These are phyloP conservation scores for Mycalesis mineus DNA, from an alignment of 2,888 invertebrate genomes.

Conservation along the genomic window DNA sequence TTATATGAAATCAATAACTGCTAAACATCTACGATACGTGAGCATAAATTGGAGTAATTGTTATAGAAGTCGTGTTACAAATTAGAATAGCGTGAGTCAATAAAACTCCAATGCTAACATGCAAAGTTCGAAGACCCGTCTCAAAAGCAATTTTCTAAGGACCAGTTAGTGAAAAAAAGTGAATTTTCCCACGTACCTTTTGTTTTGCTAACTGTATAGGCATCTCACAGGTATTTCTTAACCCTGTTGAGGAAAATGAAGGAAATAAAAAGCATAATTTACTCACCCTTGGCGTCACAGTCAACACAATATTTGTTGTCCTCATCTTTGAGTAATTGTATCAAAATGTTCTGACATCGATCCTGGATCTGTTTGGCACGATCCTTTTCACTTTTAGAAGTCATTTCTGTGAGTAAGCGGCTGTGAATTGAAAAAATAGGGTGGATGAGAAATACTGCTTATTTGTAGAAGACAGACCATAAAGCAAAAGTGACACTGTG, in stretches of 20 bases:
- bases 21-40: background rate
- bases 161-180: constrained; percentile 26
- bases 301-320: constrained; percentile 99
- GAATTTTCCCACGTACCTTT: constrained; percentile 70
- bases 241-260: background rate
- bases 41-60: constrained; percentile 22
- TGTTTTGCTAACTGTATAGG: background rate
- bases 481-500: constrained; percentile 46
- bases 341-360: constrained; percentile 94
- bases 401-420: constrained; percentile 75
- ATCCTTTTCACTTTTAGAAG: constrained; percentile 90
- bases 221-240: background rate
- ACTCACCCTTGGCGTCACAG: constrained; percentile 98
- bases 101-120: constrained; percentile 11
- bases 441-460: constrained; percentile 60
- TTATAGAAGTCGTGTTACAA: constrained; percentile 19
- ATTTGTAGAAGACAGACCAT: constrained; percentile 65
- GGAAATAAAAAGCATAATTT: constrained; percentile 35
- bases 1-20: constrained; percentile 1
- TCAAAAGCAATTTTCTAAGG: background rate
- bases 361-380: constrained; percentile 93
- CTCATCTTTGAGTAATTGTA: constrained; percentile 96
- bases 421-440: constrained; percentile 42
- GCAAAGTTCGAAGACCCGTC: constrained; percentile 20
- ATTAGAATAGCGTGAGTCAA: constrained; percentile 26